phyloP scores from a whole-genome alignment of 2,888 invertebrate species.

The Plebejus anna region DNA sequence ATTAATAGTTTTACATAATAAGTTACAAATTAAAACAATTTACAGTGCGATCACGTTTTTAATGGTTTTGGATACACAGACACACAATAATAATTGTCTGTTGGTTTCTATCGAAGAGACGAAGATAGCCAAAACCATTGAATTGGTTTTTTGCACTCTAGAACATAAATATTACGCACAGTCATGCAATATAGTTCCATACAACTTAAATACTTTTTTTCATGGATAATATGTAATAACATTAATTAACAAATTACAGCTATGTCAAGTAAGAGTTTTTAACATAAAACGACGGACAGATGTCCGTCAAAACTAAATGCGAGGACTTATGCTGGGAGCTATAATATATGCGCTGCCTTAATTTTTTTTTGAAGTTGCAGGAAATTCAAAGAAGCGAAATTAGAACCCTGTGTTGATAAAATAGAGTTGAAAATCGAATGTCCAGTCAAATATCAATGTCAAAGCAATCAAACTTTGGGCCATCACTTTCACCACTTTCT shows the following conservation, averaged over 20 bases:
- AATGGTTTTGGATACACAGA: no score
- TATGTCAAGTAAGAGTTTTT: conserved; percentile 4
- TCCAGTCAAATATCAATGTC: neutral
- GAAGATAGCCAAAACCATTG: neutral
- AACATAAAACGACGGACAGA: conserved; percentile 2
- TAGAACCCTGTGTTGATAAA: neutral
- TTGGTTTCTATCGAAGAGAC: neutral
- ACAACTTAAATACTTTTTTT: conserved; percentile 13
- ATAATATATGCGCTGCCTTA: neutral
- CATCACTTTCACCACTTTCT: no score
- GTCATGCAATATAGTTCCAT: conserved; percentile 22
- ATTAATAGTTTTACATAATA: no score
- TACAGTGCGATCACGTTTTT: no score
- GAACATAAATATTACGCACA: conserved; percentile 14
- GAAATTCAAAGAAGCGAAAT: neutral
- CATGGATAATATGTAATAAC: conserved; percentile 18
- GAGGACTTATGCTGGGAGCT: conserved; percentile 53
- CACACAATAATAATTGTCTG: no score
- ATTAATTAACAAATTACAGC: conserved; percentile 24
- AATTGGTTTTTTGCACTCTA: neutral
- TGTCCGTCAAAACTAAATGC: conserved; percentile 50
- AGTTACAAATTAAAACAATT: no score
- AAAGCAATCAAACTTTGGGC: no score
- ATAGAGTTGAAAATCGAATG: neutral
- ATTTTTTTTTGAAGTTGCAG: neutral